A percentile compares a stretch with the other conserved stretches of the same genome.
Conservation (phyloP, 1,140 invertebrate species). For the Anoplolepis gracilipes region DNA sequence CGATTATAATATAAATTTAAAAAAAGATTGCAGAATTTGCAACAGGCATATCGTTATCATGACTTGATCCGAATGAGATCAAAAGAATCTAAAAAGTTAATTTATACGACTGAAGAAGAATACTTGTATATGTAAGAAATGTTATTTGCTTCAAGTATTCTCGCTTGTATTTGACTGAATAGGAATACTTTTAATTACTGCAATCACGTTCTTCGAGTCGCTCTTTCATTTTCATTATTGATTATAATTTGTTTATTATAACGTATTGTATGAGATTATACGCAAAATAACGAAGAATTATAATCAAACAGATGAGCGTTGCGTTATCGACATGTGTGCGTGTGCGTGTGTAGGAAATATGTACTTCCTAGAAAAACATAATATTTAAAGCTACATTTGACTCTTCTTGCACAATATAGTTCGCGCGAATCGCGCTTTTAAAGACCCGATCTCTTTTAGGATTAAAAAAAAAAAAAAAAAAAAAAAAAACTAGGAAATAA, state of each 20-base stretch:
- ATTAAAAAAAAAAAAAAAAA: not conserved
- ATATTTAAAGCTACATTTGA: constrained; percentile 49
- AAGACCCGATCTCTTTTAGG: constrained; percentile 1
- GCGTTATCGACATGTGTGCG: not conserved
- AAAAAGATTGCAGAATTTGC: not conserved
- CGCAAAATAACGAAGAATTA: constrained; percentile 28
- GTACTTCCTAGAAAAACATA: constrained; percentile 41
- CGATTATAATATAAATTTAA: not conserved
- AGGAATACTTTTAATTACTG: constrained; percentile 8
- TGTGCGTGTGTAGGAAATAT: not conserved
- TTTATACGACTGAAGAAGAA: constrained; percentile 24
- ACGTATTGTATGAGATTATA: not conserved
- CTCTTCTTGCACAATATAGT: constrained; percentile 38
- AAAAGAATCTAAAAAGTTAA: constrained; percentile 5
- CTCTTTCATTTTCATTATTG: constrained; percentile 17
- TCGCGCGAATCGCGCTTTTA: not conserved
- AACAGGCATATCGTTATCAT: not conserved
- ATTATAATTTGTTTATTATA: not conserved
- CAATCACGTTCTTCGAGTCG: not conserved
- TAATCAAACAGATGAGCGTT: constrained; percentile 46
- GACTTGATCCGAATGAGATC: not conserved
- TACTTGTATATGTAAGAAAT: not conserved
- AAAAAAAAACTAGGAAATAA: constrained; percentile 27
- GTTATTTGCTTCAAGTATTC: not conserved
- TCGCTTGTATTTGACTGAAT: constrained; percentile 37